Percentiles rank a stretch among this genome's conserved stretches.
phyloP scores from a whole-genome alignment of 2,113 vertebrate species.

The Capreolus pygargus region DNA sequence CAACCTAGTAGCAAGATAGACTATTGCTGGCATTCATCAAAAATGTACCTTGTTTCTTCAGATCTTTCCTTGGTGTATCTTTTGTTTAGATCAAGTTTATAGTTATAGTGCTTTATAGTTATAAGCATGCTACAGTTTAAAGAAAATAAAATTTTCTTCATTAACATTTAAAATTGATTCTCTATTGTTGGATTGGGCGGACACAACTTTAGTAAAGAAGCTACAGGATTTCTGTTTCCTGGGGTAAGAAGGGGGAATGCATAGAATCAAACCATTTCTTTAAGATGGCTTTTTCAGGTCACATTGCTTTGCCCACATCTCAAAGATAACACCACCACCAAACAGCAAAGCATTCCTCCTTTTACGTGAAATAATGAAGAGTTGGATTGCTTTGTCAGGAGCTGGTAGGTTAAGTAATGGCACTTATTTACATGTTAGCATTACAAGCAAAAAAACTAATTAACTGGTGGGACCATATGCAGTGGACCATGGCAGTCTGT shows the following conservation, averaged over 20 bases:
- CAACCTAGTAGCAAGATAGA: background rate
- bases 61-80: background rate
- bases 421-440: background rate
- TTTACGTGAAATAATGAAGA: background rate
- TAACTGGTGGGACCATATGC: background rate
- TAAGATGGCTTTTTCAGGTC: background rate
- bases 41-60: background rate
- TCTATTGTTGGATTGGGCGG: background rate
- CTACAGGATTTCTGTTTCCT: background rate
- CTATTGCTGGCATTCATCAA: background rate
- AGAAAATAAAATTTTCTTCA: background rate
- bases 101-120: background rate
- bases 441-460: background rate
- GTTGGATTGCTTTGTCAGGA: background rate
- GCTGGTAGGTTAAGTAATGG: background rate
- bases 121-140: background rate
- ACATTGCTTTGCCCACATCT: accelerated
- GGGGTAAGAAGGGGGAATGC: too few species aligned
- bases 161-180: background rate
- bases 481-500: background rate
- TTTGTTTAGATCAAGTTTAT: background rate
- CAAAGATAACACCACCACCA: background rate
- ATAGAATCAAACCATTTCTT: background rate
- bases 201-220: background rate
- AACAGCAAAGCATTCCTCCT: background rate